A percentile compares a stretch with the other conserved stretches of the same genome.
These are phyloP conservation scores for Abscondita cerata DNA, from an alignment of 2,888 invertebrate species.

Conservation along the genomic window DNA sequence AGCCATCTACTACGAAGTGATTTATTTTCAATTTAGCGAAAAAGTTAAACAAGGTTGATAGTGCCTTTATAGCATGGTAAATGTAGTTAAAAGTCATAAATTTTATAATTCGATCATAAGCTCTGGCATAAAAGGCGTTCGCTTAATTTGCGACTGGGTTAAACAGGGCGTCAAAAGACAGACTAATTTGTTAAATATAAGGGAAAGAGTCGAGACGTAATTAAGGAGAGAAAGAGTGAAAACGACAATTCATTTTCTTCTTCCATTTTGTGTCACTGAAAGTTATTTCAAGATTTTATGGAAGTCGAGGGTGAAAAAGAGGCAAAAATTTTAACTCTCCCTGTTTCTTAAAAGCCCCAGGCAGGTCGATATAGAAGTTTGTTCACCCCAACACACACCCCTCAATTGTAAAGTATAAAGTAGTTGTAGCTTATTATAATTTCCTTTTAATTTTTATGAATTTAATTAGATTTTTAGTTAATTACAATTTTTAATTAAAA, in stretches of 20 bases:
- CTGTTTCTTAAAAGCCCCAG: conserved; percentile 49
- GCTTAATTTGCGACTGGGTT: conserved; percentile 38
- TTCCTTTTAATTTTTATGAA: conserved; percentile 30
- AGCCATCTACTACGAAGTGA: conserved; percentile 4
- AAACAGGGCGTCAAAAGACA: conserved; percentile 41
- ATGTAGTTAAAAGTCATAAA: conserved; percentile 29
- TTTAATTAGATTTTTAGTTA: conserved; percentile 29
- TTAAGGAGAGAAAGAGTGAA: conserved; percentile 50
- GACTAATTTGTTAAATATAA: conserved; percentile 40
- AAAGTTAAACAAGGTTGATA: conserved; percentile 19
- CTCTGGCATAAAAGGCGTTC: conserved; percentile 34
- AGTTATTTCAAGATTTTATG: conserved; percentile 52
- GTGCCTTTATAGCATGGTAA: conserved; percentile 18
- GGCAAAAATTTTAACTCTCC: conserved; percentile 51
- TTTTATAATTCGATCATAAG: conserved; percentile 38
- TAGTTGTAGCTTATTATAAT: conserved; percentile 44
- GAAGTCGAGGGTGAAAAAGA: conserved; percentile 44
- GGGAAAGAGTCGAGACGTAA: conserved; percentile 42
- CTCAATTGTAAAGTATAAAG: conserved; percentile 46
- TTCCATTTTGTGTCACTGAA: conserved; percentile 51
- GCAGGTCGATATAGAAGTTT: conserved; percentile 54
- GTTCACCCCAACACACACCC: conserved; percentile 50
- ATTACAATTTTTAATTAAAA: conserved; percentile 12
- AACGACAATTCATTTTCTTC: conserved; percentile 53
- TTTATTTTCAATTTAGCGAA: conserved; percentile 12